Conservation (phyloP, 2,888 invertebrate species). For the Scaptomyza caliginosa region DNA sequence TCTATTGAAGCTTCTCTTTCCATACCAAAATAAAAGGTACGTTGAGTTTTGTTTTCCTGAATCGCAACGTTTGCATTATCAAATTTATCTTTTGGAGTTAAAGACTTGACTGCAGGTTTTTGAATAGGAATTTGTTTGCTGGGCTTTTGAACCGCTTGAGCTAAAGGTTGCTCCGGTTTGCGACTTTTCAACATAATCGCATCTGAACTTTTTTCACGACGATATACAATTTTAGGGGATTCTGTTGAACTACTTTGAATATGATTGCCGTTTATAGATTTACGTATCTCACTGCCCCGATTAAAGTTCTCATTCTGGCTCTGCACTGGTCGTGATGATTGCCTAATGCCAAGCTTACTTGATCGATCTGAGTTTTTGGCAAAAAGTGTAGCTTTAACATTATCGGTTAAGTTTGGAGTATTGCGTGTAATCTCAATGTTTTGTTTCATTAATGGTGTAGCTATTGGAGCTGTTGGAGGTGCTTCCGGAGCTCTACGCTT, state of each 20-base stretch:
- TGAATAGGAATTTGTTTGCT: background rate
- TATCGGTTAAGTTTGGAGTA: slow-evolving; percentile 44
- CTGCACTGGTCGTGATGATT: slow-evolving; percentile 6
- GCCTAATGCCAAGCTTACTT: slow-evolving; percentile 85
- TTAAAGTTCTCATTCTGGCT: slow-evolving; percentile 19
- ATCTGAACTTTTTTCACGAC: slow-evolving; percentile 75
- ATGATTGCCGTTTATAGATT: slow-evolving; percentile 34
- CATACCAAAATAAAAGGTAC: slow-evolving; percentile 93
- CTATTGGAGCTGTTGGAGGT: slow-evolving; percentile 63
- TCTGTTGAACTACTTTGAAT: slow-evolving; percentile 6
- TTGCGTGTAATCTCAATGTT: slow-evolving; percentile 12
- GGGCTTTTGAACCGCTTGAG: background rate
- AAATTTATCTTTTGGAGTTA: slow-evolving; percentile 8
- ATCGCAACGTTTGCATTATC: slow-evolving; percentile 18
- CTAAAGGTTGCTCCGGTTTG: slow-evolving; percentile 14
- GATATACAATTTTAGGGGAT: slow-evolving; percentile 19
- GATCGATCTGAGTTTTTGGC: slow-evolving; percentile 76
- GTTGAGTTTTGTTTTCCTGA: slow-evolving; percentile 76
- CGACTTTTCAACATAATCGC: slow-evolving; percentile 54
- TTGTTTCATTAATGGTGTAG: background rate
- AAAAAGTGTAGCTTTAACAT: slow-evolving; percentile 88
- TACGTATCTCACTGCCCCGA: slow-evolving; percentile 31
- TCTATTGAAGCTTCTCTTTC: slow-evolving; percentile 85
- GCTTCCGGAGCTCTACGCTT: slow-evolving; percentile 90
- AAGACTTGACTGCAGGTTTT: background rate